Evolutionary conservation across 2,113 vertebrate species (phyloP).

Genomic region (Riparia riparia): DNA sequence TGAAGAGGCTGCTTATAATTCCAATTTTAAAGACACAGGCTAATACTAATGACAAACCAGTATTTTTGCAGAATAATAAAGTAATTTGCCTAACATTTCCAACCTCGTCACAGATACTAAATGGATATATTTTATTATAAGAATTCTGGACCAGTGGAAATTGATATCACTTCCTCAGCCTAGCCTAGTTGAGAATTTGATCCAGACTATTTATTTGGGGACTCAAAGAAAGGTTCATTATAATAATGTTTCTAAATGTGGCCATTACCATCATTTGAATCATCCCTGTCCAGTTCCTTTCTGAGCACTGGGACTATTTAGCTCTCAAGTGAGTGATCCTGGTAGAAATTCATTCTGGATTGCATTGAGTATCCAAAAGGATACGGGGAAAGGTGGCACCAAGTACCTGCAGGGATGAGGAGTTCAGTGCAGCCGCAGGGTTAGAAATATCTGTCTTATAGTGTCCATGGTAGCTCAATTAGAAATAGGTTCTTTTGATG

Average conservation of each 20-base stretch:
- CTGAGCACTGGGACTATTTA: not conserved
- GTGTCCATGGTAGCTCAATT: not conserved
- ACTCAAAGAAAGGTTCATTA: not conserved
- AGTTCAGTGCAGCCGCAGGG: not conserved
- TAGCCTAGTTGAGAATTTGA: not conserved
- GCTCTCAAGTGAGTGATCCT: accelerated
- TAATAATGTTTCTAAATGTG: not conserved
- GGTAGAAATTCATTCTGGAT: not conserved
- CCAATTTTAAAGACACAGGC: slow-evolving; percentile 33
- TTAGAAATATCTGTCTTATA: not conserved
- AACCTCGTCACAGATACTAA: slow-evolving; percentile 40
- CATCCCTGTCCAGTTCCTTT: not conserved
- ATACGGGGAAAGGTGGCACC: not conserved
- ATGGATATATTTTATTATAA: slow-evolving; percentile 30
- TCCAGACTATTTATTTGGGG: not conserved
- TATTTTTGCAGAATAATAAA: slow-evolving; percentile 50
- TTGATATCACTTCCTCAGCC: not conserved
- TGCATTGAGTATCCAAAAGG: accelerated
- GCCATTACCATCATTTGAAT: not conserved
- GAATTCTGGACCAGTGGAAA: not conserved
- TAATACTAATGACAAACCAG: slow-evolving; percentile 33
- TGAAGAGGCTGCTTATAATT: slow-evolving; percentile 35
- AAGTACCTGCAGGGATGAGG: not conserved
- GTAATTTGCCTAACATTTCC: slow-evolving; percentile 39
- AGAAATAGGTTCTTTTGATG: not conserved